Percentiles rank a stretch among this genome's conserved stretches.
These are phyloP conservation scores for Episyrphus balteatus DNA, from an alignment of 1,140 invertebrate genomes.

Conservation along the genomic window DNA sequence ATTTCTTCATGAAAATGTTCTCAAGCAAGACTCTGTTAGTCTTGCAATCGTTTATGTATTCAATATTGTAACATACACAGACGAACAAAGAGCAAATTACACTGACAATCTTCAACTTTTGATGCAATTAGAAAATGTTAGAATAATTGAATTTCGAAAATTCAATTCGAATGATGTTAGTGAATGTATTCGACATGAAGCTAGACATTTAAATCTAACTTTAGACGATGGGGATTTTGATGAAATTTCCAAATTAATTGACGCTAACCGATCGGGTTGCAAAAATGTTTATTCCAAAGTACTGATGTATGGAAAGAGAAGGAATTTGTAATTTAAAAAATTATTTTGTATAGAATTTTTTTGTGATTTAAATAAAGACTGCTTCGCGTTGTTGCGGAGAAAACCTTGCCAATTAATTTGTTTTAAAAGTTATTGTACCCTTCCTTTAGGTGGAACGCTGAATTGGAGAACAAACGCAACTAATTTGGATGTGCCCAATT, in stretches of 20 bases:
- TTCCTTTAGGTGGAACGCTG: too few relatives aligned
- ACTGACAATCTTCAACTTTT: conserved; percentile 4
- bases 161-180: conserved; percentile 8
- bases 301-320: conserved; percentile 7
- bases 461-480: too few relatives aligned
- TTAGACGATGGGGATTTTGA: not conserved
- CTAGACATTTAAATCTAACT: conserved; percentile 5
- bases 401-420: too few relatives aligned
- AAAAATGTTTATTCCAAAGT: conserved; percentile 17
- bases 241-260: not conserved
- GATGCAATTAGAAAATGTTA: not conserved
- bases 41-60: conserved; percentile 15
- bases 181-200: conserved; percentile 13
- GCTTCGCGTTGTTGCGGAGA: too few relatives aligned
- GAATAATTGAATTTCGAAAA: conserved; percentile 8
- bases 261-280: conserved; percentile 12
- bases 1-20: not conserved
- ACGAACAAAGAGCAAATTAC: not conserved
- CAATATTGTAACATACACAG: conserved; percentile 4
- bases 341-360: too few relatives aligned
- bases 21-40: not conserved
- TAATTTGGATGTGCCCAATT: too few relatives aligned
- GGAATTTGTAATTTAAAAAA: too few relatives aligned
- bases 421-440: too few relatives aligned
- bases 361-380: too few relatives aligned